Base-by-base conservation (phyloP, 2,113 vertebrate genomes). In the Pica pica region DNA sequence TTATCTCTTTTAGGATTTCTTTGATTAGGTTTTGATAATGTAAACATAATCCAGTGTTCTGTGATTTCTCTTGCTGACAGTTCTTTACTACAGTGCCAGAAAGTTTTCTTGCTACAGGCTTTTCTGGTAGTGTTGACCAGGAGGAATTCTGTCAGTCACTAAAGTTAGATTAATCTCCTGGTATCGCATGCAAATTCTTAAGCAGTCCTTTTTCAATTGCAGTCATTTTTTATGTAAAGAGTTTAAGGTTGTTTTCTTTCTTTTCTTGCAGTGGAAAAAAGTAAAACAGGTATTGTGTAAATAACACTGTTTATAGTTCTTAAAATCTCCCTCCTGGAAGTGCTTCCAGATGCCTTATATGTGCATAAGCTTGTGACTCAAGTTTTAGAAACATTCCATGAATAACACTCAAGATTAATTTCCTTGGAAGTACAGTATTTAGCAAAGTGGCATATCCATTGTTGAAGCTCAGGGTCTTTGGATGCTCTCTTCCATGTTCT, bases 311-410 rank as follows among this genome's bases (percentile, higher is more conserved):
- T 95, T 90, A 75, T 35, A 78, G 81, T 83, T 86, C 59, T 88
- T 81, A 41, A 67, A 67, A 78, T 83, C 75, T 93, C 89, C 61
- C 82, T 83, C 82, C 63, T 83, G 30, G 33, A 88, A 95, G 37
- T 44, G 41, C 56, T 96, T 94, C 87, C 93, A 95, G 82, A 95
- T 93, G 87, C 78, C 47, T 87, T 68, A 53, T 75, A 67, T 87
- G 75, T 91, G 75, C 59, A 39, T n/a, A 55, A 61, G 83, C 57
- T 69, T 13, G 23, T 44, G 89, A 74, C n/a, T 87, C 44, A 73
- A 49, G 89, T 61, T 89, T 57, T 65, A 91, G 81, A 93, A 79
- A 61, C 63, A 74, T 94, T 83, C 90, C 79, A 70, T 44, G 52
- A 88, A 74, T 86, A 94, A 31, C 60, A 50, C 20, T 94, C 39